These are phyloP conservation scores for Parnassius glacialis DNA, from an alignment of 2,888 invertebrate genomes.

Conservation along the genomic window DNA sequence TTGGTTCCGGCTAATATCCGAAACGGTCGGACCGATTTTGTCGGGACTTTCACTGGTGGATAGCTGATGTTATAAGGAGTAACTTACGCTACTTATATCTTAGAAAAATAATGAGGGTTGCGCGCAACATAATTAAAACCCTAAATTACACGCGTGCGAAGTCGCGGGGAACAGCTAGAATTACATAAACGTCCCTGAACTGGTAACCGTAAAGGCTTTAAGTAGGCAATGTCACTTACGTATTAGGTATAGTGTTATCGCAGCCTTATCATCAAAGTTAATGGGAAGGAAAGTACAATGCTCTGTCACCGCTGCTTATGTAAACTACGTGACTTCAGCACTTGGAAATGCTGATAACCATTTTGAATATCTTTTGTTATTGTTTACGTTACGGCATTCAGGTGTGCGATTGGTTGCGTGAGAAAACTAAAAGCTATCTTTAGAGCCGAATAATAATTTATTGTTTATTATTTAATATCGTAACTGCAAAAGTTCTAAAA, in stretches of 20 bases:
- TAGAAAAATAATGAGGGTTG: too few relatives aligned
- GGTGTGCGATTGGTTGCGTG: background rate
- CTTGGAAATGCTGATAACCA: constrained; percentile 20
- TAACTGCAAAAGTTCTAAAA: background rate
- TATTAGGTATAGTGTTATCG: constrained; percentile 8
- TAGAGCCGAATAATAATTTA: background rate
- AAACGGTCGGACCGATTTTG: too few relatives aligned
- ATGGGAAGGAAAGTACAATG: constrained; percentile 13
- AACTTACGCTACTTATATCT: too few relatives aligned
- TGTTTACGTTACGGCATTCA: constrained; percentile 2
- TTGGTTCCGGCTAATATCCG: too few relatives aligned
- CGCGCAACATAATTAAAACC: too few relatives aligned
- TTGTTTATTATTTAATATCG: background rate
- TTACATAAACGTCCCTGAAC: background rate
- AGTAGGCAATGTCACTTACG: constrained; percentile 6
- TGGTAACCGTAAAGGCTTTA: constrained; percentile 2
- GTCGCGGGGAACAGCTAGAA: too few relatives aligned
- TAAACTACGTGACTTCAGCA: constrained; percentile 12
- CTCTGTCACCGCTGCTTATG: constrained; percentile 6
- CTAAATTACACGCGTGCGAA: too few relatives aligned
- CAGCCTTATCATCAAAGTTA: constrained; percentile 9
- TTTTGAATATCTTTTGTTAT: background rate
- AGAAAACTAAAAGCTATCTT: background rate
- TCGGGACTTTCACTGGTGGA: too few relatives aligned
- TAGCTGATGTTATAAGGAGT: too few relatives aligned